Percentiles rank a stretch among this genome's conserved stretches.
phyloP scores from a whole-genome alignment of 2,888 invertebrate genomes.

The Drosophila cognata region DNA sequence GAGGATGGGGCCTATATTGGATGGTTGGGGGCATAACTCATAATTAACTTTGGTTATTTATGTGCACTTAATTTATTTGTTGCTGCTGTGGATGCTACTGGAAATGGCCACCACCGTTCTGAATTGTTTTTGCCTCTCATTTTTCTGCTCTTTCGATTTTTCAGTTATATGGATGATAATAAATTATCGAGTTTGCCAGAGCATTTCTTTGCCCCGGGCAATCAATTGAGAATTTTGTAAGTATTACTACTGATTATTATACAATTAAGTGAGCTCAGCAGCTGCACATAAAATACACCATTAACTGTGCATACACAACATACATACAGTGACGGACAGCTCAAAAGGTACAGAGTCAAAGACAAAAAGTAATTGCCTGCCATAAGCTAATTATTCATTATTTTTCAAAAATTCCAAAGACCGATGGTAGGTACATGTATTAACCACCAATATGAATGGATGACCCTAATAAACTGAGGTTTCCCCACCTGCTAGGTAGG shows the following conservation, averaged over 20 bases:
- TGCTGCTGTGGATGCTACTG: slow-evolving; percentile 9
- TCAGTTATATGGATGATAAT: slow-evolving; percentile 86
- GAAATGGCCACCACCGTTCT: slow-evolving; percentile 30
- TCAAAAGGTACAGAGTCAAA: no score
- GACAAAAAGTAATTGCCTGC: no score
- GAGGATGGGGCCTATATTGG: not conserved
- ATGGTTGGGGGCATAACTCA: slow-evolving; percentile 54
- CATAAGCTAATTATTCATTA: no score
- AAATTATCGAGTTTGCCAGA: slow-evolving; percentile 83
- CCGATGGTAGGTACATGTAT: no score
- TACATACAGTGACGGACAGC: not conserved
- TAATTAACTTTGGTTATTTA: slow-evolving; percentile 73
- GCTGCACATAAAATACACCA: not conserved
- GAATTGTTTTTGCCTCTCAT: slow-evolving; percentile 7
- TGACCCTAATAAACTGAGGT: no score
- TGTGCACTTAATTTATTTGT: slow-evolving; percentile 68
- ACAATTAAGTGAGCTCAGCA: slow-evolving; percentile 11
- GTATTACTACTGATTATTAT: slow-evolving; percentile 62
- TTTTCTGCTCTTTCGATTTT: slow-evolving; percentile 31
- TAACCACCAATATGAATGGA: no score
- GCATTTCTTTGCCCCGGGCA: slow-evolving; percentile 83
- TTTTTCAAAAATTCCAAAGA: no score
- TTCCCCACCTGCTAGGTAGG: no score
- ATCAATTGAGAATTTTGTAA: slow-evolving; percentile 85
- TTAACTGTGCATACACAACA: slow-evolving; percentile 7